These are phyloP conservation scores for Arctopsyche grandis DNA, from an alignment of 1,140 invertebrate species.

Conservation along the genomic window DNA sequence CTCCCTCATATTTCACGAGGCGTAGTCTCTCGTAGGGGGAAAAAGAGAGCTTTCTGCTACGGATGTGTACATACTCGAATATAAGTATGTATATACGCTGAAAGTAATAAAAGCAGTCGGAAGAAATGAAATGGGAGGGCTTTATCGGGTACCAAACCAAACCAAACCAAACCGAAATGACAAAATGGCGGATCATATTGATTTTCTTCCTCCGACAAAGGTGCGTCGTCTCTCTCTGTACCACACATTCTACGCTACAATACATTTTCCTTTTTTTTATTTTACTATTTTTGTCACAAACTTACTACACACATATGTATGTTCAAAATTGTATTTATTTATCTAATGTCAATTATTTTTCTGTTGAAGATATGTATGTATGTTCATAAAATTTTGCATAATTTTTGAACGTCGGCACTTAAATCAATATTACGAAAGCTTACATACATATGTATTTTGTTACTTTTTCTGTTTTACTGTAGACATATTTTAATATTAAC, in stretches of 20 bases:
- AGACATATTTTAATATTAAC: no score
- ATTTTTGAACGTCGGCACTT: no score
- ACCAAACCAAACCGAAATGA: slow-evolving; percentile 54
- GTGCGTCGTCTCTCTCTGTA: slow-evolving; percentile 28
- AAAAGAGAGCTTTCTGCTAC: background rate
- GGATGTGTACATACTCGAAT: slow-evolving; percentile 19
- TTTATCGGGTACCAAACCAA: slow-evolving; percentile 54
- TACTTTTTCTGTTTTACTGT: no score
- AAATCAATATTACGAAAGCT: no score
- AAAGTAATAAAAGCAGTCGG: slow-evolving; percentile 55
- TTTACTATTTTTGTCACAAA: no score
- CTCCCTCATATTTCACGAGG: background rate
- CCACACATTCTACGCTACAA: slow-evolving; percentile 24
- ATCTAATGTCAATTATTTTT: no score
- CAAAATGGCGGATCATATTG: slow-evolving; percentile 55
- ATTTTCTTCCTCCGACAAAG: slow-evolving; percentile 52
- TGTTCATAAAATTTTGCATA: no score
- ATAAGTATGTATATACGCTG: slow-evolving; percentile 34
- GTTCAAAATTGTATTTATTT: background rate
- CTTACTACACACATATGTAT: slow-evolving; percentile 3
- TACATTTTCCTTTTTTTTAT: no score
- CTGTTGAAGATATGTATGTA: no score
- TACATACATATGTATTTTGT: no score
- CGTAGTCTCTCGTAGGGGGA: slow-evolving; percentile 5
- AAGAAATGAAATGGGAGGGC: slow-evolving; percentile 54